These are phyloP conservation scores for Caenorhabditis tropicalis DNA, from an alignment of 1,140 invertebrate species.

Conservation along the genomic window DNA sequence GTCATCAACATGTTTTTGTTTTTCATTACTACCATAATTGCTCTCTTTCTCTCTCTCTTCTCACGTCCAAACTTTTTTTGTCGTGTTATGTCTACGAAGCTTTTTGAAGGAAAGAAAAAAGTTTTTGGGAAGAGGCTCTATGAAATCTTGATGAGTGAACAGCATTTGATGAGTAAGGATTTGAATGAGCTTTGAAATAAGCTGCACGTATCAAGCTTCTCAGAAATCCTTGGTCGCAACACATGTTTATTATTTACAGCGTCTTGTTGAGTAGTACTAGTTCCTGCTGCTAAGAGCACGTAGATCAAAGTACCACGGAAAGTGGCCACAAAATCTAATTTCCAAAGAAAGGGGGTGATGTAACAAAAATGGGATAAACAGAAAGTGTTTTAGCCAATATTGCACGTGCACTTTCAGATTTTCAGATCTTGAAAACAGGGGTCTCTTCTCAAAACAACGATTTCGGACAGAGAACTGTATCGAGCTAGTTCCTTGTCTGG, in stretches of 20 bases:
- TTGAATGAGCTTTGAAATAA: neutral
- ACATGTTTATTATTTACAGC: conserved; percentile 17
- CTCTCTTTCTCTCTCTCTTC: neutral
- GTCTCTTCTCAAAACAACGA: no score
- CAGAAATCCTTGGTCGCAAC: neutral
- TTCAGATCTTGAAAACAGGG: no score
- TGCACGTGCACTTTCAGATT: no score
- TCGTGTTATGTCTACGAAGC: no score
- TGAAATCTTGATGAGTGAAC: neutral
- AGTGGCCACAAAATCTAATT: neutral
- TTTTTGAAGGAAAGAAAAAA: no score
- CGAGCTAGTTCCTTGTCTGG: neutral
- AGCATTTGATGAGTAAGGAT: neutral
- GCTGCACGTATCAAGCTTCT: neutral
- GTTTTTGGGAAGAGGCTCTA: neutral
- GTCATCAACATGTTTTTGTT: conserved; percentile 38
- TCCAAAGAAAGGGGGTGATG: neutral
- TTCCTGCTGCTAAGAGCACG: neutral
- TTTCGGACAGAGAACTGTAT: no score
- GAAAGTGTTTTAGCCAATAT: no score
- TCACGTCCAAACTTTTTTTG: neutral
- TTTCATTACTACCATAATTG: conserved; percentile 43
- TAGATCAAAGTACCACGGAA: neutral
- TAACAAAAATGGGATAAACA: no score
- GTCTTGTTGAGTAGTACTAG: neutral